Percentiles rank a stretch among this genome's conserved stretches.
These are phyloP conservation scores for Petrolisthes manimaculis DNA, from an alignment of 2,888 invertebrate species.

Conservation along the genomic window DNA sequence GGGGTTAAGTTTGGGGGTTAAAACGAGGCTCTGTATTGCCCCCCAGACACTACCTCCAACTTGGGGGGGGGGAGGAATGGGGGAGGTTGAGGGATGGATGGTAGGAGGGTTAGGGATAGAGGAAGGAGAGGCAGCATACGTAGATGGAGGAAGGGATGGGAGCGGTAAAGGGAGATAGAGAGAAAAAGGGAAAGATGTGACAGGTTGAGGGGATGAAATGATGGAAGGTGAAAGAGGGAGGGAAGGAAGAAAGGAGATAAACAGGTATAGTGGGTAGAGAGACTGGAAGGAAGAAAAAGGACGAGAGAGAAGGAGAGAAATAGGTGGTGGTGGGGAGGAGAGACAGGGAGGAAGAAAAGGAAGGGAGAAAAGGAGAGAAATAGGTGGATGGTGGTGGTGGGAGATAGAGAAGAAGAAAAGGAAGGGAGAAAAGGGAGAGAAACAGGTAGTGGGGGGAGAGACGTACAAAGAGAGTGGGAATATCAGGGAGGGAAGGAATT, in stretches of 20 bases:
- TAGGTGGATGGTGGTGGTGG: no score
- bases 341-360: background rate
- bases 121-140: background rate
- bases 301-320: no score
- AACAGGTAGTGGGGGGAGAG: background rate
- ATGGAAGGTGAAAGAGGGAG: constrained; percentile 1
- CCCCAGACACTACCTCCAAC: no score
- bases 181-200: background rate
- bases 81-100: background rate
- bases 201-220: background rate
- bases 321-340: background rate
- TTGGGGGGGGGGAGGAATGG: background rate
- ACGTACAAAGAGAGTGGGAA: background rate
- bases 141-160: background rate
- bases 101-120: background rate
- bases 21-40: no score
- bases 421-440: constrained; percentile 3
- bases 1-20: background rate
- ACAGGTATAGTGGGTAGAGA: background rate
- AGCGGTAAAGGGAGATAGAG: background rate
- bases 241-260: background rate
- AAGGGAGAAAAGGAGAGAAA: no score
- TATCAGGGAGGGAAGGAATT: background rate
- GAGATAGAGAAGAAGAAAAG: background rate
- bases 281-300: background rate